phyloP scores from a whole-genome alignment of 1,140 invertebrate species.

The Probaryconus sp. region DNA sequence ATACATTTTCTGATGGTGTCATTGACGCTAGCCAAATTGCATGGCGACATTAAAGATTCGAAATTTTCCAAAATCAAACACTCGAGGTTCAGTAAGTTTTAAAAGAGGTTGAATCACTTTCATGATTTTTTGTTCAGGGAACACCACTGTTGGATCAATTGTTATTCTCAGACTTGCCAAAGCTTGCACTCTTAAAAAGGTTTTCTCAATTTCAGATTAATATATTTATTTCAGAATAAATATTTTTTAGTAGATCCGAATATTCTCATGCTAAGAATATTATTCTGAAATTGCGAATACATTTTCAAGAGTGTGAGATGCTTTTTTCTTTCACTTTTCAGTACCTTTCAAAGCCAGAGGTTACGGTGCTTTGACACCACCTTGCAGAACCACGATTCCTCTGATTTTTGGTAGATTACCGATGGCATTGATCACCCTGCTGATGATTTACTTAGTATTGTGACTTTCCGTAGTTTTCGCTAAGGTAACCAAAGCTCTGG shows the following conservation, averaged over 20 bases:
- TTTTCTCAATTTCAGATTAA: too few relatives aligned
- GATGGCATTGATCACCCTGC: conserved; percentile 93
- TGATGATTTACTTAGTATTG: conserved; percentile 93
- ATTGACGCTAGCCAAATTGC: conserved; percentile 93
- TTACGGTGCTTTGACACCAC: conserved; percentile 91
- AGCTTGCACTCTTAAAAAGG: too few relatives aligned
- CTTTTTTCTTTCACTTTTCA: conserved; percentile 92
- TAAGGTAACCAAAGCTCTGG: conserved; percentile 91
- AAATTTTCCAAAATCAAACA: conserved; percentile 97
- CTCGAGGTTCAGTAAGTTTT: conserved; percentile 89
- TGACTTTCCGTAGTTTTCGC: conserved; percentile 96
- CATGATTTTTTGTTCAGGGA: conserved; percentile 92
- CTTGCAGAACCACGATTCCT: conserved; percentile 96
- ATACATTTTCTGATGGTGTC: conserved; percentile 90
- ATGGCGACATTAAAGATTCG: conserved; percentile 94
- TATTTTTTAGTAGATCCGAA: too few relatives aligned
- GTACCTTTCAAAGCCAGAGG: conserved; percentile 89
- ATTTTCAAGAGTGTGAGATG: too few relatives aligned
- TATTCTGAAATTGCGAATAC: too few relatives aligned
- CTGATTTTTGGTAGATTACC: conserved; percentile 89
- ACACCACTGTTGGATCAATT: conserved; percentile 98
- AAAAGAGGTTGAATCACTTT: conserved; percentile 96
- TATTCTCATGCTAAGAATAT: too few relatives aligned
- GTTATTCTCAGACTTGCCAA: conserved; percentile 96
- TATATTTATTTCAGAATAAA: too few relatives aligned